Base-by-base conservation (phyloP, 2,797 vertebrate genomes). In the Hydrocynus forskahlii region DNA sequence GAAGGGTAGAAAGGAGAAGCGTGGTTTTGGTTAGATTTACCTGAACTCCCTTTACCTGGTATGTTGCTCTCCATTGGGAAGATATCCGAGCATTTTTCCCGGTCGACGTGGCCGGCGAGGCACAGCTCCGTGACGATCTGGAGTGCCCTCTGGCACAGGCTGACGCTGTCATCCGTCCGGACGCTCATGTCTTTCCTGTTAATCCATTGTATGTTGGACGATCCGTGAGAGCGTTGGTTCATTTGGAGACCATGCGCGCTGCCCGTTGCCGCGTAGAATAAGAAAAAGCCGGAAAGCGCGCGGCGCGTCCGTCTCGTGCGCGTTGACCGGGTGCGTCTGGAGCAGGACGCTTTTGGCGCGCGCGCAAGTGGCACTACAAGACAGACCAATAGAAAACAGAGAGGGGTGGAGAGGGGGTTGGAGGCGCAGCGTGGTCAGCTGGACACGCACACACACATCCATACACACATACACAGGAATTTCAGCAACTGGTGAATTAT, bases 101-200 rank as follows among this genome's bases (percentile, higher is more conserved):
- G 91, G 87, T 98, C 96, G 83, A 98, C 97, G 87, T 97, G 95
- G 81, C 97, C 97, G 43, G 96, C 93, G 79, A 97, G 95, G 89
- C 97, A 99, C 69, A 99, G 97, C 92, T 98, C 97, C 79, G 96
- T 96, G 57, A 99, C 94, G 89, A 98, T 97, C 83, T 97, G 97
- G 85, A 99, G 94, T 83, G 97, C 97, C 92, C 96, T 96, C 87
- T 98, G 96, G 94, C 97, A 99, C 91, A 98, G 88, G 93, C 95
- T 96, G 89, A 97, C 90, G 79, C 95, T 93, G 94, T 97, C 95
- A 89, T 97, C 96, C 84, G 92, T 90, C 79, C 94, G 93, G 92
- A 96, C 95, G 89, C 95, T 96, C 97, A 98, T 98, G 92, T 94
- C 94, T 94, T 90, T 94, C 84, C 92, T 82, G 88, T 95, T 94